Evolutionary conservation across 2,797 vertebrate genomes (phyloP).

Genomic region (Amazona finschi): DNA sequence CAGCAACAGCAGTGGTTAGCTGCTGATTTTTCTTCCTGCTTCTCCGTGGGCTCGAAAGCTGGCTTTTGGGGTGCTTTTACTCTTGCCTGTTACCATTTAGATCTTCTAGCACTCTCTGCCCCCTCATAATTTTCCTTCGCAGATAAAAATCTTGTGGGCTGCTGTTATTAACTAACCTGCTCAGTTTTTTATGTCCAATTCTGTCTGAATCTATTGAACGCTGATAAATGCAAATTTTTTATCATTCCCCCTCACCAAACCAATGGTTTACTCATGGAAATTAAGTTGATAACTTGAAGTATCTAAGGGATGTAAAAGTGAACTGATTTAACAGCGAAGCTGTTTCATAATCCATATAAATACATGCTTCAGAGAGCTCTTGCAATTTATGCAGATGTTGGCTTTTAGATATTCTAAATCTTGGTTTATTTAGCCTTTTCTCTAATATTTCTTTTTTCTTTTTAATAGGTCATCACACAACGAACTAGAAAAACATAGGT

Average conservation of each 20-base stretch:
- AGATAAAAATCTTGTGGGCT: slow-evolving; percentile 11
- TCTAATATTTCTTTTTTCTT: slow-evolving; percentile 55
- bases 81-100: background rate
- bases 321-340: background rate
- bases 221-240: slow-evolving; percentile 57
- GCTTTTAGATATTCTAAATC: background rate
- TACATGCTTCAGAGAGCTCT: background rate
- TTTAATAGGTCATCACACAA: slow-evolving; percentile 90
- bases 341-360: slow-evolving; percentile 31
- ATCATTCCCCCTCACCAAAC: background rate
- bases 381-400: background rate
- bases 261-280: slow-evolving; percentile 48
- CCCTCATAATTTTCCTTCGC: slow-evolving; percentile 23
- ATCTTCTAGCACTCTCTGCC: slow-evolving; percentile 1
- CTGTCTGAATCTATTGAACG: slow-evolving; percentile 33
- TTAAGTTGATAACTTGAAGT: slow-evolving; percentile 39
- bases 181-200: slow-evolving; percentile 21
- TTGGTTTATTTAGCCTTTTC: background rate
- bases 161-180: slow-evolving; percentile 48
- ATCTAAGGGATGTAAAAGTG: slow-evolving; percentile 24
- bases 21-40: slow-evolving; percentile 6
- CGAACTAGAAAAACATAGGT: slow-evolving; percentile 99
- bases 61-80: slow-evolving; percentile 14
- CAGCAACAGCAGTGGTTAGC: background rate
- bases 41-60: background rate